A percentile compares a stretch with the other conserved stretches of the same genome.
Evolutionary conservation across 2,888 invertebrate species (phyloP).

Genomic region (Cancer borealis): DNA sequence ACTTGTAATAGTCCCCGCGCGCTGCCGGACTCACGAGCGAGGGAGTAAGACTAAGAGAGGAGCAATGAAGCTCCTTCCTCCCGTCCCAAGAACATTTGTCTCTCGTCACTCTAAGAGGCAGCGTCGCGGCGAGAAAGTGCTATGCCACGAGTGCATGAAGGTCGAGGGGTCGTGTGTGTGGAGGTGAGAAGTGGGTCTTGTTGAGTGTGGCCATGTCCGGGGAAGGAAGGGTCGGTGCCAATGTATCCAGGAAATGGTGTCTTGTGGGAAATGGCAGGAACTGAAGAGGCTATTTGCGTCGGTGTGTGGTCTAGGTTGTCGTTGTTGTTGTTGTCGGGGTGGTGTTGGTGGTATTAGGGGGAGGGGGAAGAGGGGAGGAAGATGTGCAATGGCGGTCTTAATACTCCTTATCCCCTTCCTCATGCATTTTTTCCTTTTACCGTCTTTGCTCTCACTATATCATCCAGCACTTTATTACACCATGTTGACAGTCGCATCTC

Average conservation of each 20-base stretch:
- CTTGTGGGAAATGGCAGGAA: constrained; percentile 29
- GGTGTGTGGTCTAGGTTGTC: background rate
- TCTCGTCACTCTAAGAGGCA: constrained; percentile 31
- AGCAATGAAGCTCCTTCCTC: constrained; percentile 34
- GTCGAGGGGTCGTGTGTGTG: background rate
- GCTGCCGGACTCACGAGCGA: background rate
- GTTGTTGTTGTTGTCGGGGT: background rate
- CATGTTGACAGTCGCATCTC: background rate
- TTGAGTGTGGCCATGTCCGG: background rate
- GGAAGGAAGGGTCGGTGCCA: constrained; percentile 15
- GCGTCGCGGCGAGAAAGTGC: background rate
- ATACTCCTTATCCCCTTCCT: background rate
- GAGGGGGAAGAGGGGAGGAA: background rate
- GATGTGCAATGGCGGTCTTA: background rate
- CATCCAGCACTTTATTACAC: background rate
- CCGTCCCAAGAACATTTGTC: constrained; percentile 37
- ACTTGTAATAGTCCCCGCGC: constrained; percentile 34
- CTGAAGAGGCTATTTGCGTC: constrained; percentile 29
- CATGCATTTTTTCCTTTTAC: background rate
- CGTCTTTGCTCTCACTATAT: background rate
- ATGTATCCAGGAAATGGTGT: constrained; percentile 34
- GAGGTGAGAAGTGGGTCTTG: background rate
- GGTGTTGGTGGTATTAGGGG: background rate
- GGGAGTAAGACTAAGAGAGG: constrained; percentile 34
- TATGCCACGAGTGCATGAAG: background rate